Base-by-base conservation (phyloP, 1,140 invertebrate genomes). In the Cardiocondyla obscurior region DNA sequence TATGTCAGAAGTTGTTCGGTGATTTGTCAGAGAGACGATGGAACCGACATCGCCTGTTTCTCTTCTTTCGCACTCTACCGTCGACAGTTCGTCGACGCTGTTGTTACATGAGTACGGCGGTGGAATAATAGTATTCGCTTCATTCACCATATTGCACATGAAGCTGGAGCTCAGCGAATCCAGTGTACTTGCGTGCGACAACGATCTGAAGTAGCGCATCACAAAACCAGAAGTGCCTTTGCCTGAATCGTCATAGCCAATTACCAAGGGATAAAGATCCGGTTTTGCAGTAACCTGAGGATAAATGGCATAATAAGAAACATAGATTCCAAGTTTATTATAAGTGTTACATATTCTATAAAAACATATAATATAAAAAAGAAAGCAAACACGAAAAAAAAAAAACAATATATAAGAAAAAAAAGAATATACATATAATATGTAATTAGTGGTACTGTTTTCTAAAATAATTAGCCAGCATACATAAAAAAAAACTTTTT, bases 81-180 rank as follows among this genome's bases (percentile, higher is more conserved):
- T 92, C 84, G 94, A 95, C 76, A 95, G 93, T 89, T 95, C 95
- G 92, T 96, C 96, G 58, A 96, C 94, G 92, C 96, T 97, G 85
- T 96, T 96, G 77, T 96, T 96, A 89, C 96, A 96, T n/a, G 96
- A 97, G 91, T 97, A 97, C 5, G 97, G 96, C 28, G 97, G 97
- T 53, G 97, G 97, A 74, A 97, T 96, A 90, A 97, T 95, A 30
- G 96, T 96, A 90, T 97, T 97, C 22, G 96, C 96, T 95, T 97
- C 97, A 93, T 97, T 97, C 53, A 96, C 95, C 88, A 96, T 95
- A 88, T 96, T 97, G 92, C 97, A 97, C 91, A 97, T 96, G 92
- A 96, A 97, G 94, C 96, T 97, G 76, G 97, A 97, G 91, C 96
- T 97, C 65, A 97, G 94, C 28, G 97, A 97, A 92, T 97, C 97